Base-by-base conservation (phyloP, 2,797 vertebrate genomes). In the Harpagifer antarcticus region DNA sequence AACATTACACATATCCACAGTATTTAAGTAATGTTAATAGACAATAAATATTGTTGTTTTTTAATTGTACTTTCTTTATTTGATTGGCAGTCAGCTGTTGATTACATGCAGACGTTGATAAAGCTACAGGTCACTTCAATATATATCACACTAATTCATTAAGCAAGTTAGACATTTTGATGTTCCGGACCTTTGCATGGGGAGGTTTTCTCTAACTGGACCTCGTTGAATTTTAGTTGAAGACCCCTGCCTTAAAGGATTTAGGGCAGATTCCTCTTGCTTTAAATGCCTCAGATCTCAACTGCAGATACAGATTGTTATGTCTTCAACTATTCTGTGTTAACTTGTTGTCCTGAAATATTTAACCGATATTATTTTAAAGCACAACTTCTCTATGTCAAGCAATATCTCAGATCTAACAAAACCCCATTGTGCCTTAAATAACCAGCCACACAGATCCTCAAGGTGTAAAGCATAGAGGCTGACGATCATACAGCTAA, bases 291-390 rank as follows among this genome's bases (percentile, higher is more conserved):
- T 56, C 9, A 72, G 44, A 67, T 62, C 23, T 37, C 6, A 48
- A 16, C 50, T 52, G 40, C 31, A 37, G 27, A 59, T 20, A 65
- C 9, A 52, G n/a, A 14, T 52, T 68, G 57, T 62, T 72, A 42
- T 54, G 58, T 68, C 47, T 53, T 17, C n/a, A 4, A 60, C n/a
- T 14, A 11, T 42, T 61, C 11, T 58, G 16, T 12, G 11, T 31
- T 43, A 9, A 43, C 45, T 23, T 55, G 16, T 42, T 66, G 19
- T 50, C 14, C 8, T 50, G 14, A 3, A 20, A 33, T 20, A 49
- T 43, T 62, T 58, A 43, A 27, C 10, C 17, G 37, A 65, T 53
- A 27, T 27, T 27, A 53, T 52, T 50, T 23, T 6, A 13, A 27
- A 19, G 47, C 13, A 43, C 23, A 3, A 23, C 27, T 65, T 42